Evolutionary conservation across 1,140 invertebrate species (phyloP).

Genomic region (Cotesia vestalis): DNA sequence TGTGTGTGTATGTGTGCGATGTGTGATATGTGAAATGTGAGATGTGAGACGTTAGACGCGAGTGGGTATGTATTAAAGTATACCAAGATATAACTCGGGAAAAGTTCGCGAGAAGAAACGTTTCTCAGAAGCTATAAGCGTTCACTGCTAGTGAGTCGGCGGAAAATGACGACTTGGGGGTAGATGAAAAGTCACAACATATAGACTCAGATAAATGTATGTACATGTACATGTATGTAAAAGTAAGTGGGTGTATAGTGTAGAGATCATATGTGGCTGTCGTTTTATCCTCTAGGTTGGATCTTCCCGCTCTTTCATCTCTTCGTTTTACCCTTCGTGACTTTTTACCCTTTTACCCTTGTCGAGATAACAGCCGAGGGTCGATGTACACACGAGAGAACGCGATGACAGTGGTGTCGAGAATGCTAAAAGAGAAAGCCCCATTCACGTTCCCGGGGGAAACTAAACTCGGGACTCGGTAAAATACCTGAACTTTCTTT

Average conservation of each 20-base stretch:
- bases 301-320: constrained; percentile 33
- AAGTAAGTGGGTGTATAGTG: neutral
- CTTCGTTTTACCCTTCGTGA: constrained; percentile 28
- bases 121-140: constrained; percentile 25
- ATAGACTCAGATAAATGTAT: neutral
- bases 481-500: constrained; percentile 22
- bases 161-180: constrained; percentile 32
- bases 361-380: constrained; percentile 20
- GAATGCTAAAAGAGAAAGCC: constrained; percentile 28
- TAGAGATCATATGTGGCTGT: constrained; percentile 1
- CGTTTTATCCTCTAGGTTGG: constrained; percentile 17
- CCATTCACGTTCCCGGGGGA: constrained; percentile 10
- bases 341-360: constrained; percentile 37
- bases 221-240: constrained; percentile 6
- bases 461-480: neutral
- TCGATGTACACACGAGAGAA: constrained; percentile 25
- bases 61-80: too few species aligned
- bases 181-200: neutral
- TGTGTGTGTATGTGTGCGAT: too few species aligned
- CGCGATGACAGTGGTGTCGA: constrained; percentile 23
- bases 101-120: constrained; percentile 16
- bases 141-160: constrained; percentile 20
- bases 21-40: too few species aligned
- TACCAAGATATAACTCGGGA: constrained; percentile 11
- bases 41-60: too few species aligned